phyloP scores from a whole-genome alignment of 2,113 vertebrate genomes.

The Erinaceus europaeus region DNA sequence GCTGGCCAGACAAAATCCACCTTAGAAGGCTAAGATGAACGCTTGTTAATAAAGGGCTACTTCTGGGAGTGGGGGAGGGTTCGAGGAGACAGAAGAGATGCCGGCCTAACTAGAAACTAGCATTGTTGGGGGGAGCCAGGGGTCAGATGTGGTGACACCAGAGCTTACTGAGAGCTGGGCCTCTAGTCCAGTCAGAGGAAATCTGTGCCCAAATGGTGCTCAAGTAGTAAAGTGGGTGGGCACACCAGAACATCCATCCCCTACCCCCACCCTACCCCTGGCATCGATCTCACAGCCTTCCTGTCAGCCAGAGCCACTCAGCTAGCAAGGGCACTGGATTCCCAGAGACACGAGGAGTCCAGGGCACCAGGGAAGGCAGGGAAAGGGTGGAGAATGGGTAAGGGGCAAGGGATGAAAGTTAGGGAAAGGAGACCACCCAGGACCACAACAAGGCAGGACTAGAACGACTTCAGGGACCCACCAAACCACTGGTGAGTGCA shows the following conservation, averaged over 20 bases:
- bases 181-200: not conserved
- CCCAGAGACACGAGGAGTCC: not conserved
- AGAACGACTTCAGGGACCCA: no score
- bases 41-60: not conserved
- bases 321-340: not conserved
- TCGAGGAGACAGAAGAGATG: no score
- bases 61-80: not conserved
- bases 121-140: not conserved
- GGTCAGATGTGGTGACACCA: not conserved
- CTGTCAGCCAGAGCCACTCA: not conserved
- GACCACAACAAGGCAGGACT: no score
- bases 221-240: not conserved
- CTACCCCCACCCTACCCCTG: no score
- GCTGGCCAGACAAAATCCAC: conserved; percentile 2
- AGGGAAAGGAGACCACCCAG: no score
- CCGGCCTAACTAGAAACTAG: not conserved
- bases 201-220: not conserved
- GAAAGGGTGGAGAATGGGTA: not conserved
- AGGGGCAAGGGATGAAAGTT: not conserved
- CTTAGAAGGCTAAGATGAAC: not conserved
- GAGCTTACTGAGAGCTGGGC: not conserved
- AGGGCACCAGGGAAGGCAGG: not conserved
- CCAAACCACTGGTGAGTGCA: no score
- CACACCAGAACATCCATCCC: no score
- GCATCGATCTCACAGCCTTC: no score